phyloP scores from a whole-genome alignment of 2,797 vertebrate species.

The Eutrigla gurnardus region DNA sequence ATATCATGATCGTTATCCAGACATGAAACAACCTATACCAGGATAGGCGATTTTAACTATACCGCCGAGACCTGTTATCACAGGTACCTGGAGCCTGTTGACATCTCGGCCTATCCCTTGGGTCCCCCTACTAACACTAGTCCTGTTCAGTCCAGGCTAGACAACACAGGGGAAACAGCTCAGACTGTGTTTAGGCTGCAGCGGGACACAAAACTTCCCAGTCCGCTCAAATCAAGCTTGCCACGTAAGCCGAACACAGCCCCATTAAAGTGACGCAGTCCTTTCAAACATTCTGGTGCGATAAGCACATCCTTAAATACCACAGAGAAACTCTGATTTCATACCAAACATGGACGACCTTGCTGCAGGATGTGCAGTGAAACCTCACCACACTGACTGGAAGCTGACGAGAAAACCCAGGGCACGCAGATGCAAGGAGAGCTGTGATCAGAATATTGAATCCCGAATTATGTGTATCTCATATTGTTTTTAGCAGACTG shows the following conservation, averaged over 20 bases:
- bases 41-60: too few relatives aligned
- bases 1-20: not conserved
- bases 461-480: slow-evolving; percentile 40
- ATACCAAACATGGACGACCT: slow-evolving; percentile 25
- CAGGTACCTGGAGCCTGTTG: not conserved
- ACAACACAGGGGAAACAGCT: slow-evolving; percentile 42
- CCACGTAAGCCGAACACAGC: slow-evolving; percentile 30
- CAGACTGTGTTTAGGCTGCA: slow-evolving; percentile 57
- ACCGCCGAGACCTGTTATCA: not conserved
- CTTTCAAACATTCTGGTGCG: slow-evolving; percentile 14
- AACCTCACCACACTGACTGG: not conserved
- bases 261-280: slow-evolving; percentile 50
- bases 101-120: slow-evolving; percentile 23
- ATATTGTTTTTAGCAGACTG: slow-evolving; percentile 19
- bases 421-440: slow-evolving; percentile 25
- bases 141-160: slow-evolving; percentile 43
- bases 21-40: not conserved
- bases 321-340: slow-evolving; percentile 32
- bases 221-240: slow-evolving; percentile 53
- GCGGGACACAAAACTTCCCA: slow-evolving; percentile 52
- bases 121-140: slow-evolving; percentile 24
- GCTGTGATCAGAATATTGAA: not conserved
- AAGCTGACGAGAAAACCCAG: slow-evolving; percentile 3
- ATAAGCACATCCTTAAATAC: slow-evolving; percentile 32
- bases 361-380: slow-evolving; percentile 15